Evolutionary conservation across 2,888 invertebrate species (phyloP), one percentile per base, ranked within the genome.

Genomic region (Cybosia mesomella): DNA sequence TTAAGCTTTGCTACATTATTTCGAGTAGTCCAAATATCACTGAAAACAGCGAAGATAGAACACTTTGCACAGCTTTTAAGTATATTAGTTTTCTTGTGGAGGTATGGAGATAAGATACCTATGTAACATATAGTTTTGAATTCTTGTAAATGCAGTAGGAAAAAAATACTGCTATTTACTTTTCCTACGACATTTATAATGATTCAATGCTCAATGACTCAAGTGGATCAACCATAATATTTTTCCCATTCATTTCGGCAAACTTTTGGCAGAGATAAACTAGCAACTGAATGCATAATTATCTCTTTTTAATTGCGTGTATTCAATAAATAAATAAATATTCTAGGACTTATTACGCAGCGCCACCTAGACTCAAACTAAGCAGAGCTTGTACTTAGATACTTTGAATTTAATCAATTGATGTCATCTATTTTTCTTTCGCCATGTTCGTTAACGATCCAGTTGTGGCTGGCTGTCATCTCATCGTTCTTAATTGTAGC

Each of bases 401-500:
- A n/a, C n/a, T n/a, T n/a, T n/a, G n/a, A n/a, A n/a, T n/a, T n/a
- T n/a, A n/a, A n/a, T n/a, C n/a, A 57, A 49, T 70, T 57, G 34
- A 86, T 67, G 9, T 91, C 83, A 2, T 85, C 85, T 64, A 94
- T 71, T 28, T 76, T 86, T 22, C 69, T 74, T 59, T 76, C 74
- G 4, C 93, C 93, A 43, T 84, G 86, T 65, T 87, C 83, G 54
- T 77, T 65, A 0, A 94, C 79, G 10, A 92, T 34, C 0, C 22
- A 0, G 49, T 91, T 89, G 67, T 95, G 94, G 65, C 92, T 91
- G 62, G 74, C 73, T 1, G 93, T 88, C 2, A 94, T 72, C 0
- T 83, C 70, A 65, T 95, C 92, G 58, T 91, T 84, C 81, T 91
- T 94, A 61, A 89, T 88, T 18, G 68, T 82, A 0, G 93, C 81